These are phyloP conservation scores for Lipophrys pholis DNA, from an alignment of 2,113 vertebrate species.

Conservation along the genomic window DNA sequence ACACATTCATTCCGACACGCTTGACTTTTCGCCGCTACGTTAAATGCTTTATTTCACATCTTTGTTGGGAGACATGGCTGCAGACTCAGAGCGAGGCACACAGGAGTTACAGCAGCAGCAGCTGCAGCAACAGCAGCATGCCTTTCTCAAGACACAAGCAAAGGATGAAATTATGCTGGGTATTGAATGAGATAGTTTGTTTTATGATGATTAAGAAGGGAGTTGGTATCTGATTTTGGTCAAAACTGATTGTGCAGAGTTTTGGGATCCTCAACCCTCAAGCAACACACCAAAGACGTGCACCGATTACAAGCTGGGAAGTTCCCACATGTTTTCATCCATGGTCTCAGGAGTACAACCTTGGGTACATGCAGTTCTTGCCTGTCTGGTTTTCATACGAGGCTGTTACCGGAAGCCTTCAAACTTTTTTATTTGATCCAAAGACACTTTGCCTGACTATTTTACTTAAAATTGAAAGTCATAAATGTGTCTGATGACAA, in stretches of 20 bases:
- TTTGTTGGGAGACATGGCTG: slow-evolving; percentile 2
- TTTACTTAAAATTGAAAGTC: no score
- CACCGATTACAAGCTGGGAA: no score
- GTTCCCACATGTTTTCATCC: no score
- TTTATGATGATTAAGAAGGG: no score
- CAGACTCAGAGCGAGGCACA: slow-evolving; percentile 2
- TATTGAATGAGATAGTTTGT: neutral
- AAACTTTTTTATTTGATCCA: neutral
- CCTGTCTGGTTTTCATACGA: neutral
- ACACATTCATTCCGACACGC: neutral
- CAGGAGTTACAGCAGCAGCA: slow-evolving; percentile 12
- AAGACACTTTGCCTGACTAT: neutral
- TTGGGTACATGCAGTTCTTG: neutral
- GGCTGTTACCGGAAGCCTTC: neutral
- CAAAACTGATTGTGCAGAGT: no score
- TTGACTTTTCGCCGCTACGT: slow-evolving; percentile 13
- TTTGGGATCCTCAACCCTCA: no score
- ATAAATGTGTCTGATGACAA: neutral
- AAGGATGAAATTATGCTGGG: slow-evolving; percentile 9
- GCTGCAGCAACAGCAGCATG: slow-evolving; percentile 16
- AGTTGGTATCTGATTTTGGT: no score
- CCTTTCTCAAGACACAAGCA: neutral
- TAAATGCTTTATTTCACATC: slow-evolving; percentile 20
- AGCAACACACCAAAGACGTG: no score
- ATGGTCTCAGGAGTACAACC: no score